Conservation (phyloP, 2,888 invertebrate species). For the Ectobius pallidus region DNA sequence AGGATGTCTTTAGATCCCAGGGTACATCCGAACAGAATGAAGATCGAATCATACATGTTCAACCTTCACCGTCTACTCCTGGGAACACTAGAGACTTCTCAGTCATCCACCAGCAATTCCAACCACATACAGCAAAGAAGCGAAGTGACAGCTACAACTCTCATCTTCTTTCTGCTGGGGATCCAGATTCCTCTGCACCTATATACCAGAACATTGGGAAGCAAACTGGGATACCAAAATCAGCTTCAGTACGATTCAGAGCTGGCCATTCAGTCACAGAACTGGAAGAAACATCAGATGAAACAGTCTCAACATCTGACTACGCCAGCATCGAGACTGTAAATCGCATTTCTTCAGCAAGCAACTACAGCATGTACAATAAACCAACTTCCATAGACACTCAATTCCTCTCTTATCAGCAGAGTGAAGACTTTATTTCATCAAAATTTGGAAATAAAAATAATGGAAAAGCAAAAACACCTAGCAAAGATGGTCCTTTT, state of each 20-base stretch:
- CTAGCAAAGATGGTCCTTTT: conserved; percentile 59
- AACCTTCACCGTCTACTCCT: conserved; percentile 31
- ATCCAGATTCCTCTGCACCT: neutral
- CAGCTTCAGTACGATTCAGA: conserved; percentile 63
- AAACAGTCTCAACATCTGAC: conserved; percentile 71
- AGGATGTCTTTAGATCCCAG: conserved; percentile 26
- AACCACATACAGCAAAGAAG: conserved; percentile 53
- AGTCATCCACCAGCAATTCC: conserved; percentile 60
- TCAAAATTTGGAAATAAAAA: neutral
- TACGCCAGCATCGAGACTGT: conserved; percentile 75
- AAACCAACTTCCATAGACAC: conserved; percentile 34
- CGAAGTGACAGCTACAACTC: conserved; percentile 63
- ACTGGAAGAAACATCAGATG: conserved; percentile 61
- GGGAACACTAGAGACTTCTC: conserved; percentile 52
- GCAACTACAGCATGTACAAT: conserved; percentile 51
- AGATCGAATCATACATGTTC: conserved; percentile 46
- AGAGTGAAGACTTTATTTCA: conserved; percentile 19
- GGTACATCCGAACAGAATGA: neutral
- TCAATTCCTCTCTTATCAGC: conserved; percentile 16
- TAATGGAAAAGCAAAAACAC: conserved; percentile 21
- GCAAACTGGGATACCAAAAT: conserved; percentile 57
- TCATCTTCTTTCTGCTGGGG: conserved; percentile 52
- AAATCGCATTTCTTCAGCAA: conserved; percentile 61
- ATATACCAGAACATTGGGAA: conserved; percentile 11
- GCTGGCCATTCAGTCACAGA: conserved; percentile 56